Conservation (phyloP, 2,888 invertebrate species). For the Anarsia innoxiella region DNA sequence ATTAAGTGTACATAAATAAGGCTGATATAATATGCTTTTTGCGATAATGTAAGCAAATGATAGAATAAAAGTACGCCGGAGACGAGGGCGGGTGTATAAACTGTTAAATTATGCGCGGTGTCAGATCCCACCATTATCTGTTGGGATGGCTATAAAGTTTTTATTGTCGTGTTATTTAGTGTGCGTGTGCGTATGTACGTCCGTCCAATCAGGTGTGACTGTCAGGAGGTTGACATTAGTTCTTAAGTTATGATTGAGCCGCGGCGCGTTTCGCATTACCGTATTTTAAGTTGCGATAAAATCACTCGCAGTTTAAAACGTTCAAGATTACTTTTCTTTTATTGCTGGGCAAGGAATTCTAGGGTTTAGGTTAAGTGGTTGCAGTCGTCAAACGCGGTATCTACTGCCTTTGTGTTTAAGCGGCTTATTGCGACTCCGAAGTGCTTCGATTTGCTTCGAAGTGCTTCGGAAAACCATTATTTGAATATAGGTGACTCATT, state of each 20-base stretch:
- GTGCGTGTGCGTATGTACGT: constrained; percentile 20
- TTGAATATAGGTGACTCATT: no score
- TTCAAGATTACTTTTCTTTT: constrained; percentile 39
- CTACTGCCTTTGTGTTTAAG: no score
- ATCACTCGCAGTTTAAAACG: constrained; percentile 47
- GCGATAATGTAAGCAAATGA: constrained; percentile 24
- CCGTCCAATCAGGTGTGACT: constrained; percentile 44
- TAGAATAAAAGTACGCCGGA: constrained; percentile 20
- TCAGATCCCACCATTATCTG: constrained; percentile 20
- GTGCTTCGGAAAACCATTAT: no score
- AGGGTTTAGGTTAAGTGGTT: constrained; percentile 5
- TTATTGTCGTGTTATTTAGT: constrained; percentile 50
- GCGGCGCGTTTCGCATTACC: constrained; percentile 45
- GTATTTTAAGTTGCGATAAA: constrained; percentile 56
- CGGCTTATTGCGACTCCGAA: no score
- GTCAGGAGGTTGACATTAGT: constrained; percentile 48
- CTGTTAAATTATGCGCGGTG: constrained; percentile 18
- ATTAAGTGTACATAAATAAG: constrained; percentile 13
- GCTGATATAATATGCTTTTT: constrained; percentile 14
- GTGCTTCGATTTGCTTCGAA: no score
- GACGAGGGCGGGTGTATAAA: constrained; percentile 10
- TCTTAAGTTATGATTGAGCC: constrained; percentile 63
- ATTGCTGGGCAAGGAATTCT: constrained; percentile 20
- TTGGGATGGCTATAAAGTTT: constrained; percentile 42
- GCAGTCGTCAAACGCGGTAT: background rate